Evolutionary conservation across 2,797 vertebrate species (phyloP).

Genomic region (Cetoscarus ocellatus): DNA sequence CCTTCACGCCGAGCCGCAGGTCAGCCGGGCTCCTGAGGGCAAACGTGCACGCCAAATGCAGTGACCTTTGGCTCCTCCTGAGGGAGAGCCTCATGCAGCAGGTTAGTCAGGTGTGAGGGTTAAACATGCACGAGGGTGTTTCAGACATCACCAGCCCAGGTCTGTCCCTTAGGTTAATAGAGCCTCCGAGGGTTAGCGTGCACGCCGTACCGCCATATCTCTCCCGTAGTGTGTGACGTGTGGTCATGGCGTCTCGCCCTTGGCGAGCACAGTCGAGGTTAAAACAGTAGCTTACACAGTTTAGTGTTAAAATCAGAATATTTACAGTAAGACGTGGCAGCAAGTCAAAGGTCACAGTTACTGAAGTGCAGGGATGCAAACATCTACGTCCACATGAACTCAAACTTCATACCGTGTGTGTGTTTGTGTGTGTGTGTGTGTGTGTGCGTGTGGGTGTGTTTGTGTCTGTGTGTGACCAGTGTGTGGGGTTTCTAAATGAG

Average conservation of each 20-base stretch:
- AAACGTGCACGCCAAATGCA: too few relatives aligned
- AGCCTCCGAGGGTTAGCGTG: constrained; percentile 49
- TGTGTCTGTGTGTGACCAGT: constrained; percentile 82
- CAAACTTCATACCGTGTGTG: constrained; percentile 85
- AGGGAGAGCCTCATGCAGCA: too few relatives aligned
- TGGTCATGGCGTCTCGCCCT: constrained; percentile 71
- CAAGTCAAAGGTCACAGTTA: constrained; percentile 83
- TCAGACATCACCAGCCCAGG: too few relatives aligned
- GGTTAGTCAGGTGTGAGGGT: too few relatives aligned
- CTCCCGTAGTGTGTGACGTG: constrained; percentile 50
- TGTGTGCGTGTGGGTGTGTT: constrained; percentile 79
- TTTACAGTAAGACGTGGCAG: constrained; percentile 87
- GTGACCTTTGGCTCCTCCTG: too few relatives aligned
- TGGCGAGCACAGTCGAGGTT: constrained; percentile 83
- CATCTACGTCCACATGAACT: constrained; percentile 80
- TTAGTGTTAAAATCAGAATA: constrained; percentile 86
- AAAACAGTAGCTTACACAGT: constrained; percentile 90
- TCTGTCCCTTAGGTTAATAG: too few relatives aligned
- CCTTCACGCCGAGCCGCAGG: too few relatives aligned
- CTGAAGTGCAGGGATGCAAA: constrained; percentile 89
- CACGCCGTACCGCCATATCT: constrained; percentile 50
- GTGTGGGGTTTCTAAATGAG: constrained; percentile 83
- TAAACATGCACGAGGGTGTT: too few relatives aligned
- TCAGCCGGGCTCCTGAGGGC: too few relatives aligned
- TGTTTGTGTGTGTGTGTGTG: constrained; percentile 81